Evolutionary conservation across 2,888 invertebrate species (phyloP).

Genomic region (Coenonympha glycerion): DNA sequence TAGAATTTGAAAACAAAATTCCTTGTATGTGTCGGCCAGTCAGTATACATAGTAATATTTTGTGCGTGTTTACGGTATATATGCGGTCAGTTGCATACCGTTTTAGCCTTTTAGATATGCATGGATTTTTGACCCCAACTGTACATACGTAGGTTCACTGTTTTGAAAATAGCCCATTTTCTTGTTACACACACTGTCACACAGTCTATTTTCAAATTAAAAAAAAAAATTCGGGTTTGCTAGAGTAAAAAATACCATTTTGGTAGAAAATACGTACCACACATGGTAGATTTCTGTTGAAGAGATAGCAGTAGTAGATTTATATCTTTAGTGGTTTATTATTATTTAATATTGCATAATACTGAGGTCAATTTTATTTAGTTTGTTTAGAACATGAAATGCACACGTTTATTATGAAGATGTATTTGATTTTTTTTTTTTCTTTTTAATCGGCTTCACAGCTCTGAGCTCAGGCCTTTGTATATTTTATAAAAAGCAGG

Average conservation of each 20-base stretch:
- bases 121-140: no score
- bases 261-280: slow-evolving; percentile 8
- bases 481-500: neutral
- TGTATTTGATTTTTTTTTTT: neutral
- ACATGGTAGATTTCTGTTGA: slow-evolving; percentile 2
- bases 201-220: neutral
- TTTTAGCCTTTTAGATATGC: no score
- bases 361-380: neutral
- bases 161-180: neutral
- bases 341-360: slow-evolving; percentile 1
- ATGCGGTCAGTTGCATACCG: no score
- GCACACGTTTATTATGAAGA: neutral
- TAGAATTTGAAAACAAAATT: no score
- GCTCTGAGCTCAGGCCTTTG: neutral
- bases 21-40: no score
- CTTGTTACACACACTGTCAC: neutral
- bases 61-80: no score
- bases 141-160: no score
- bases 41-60: no score
- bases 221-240: neutral
- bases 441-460: no score
- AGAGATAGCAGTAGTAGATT: slow-evolving; percentile 6
- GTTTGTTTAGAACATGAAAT: neutral
- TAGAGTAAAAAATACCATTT: slow-evolving; percentile 1
- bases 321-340: slow-evolving; percentile 2